phyloP scores from a whole-genome alignment of 2,797 vertebrate species.

The Paramormyrops hopkinsi region DNA sequence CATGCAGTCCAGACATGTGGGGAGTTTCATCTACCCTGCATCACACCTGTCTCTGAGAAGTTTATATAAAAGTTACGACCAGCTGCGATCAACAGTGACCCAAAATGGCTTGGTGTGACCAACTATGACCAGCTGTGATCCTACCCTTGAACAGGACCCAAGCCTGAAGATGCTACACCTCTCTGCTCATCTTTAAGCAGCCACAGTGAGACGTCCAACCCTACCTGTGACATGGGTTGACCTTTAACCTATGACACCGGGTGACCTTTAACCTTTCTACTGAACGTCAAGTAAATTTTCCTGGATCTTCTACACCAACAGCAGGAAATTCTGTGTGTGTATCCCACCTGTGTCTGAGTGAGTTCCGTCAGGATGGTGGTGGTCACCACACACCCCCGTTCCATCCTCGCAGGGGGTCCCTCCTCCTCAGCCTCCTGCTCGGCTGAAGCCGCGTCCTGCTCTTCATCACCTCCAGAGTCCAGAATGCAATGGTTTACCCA shows the following conservation, averaged over 20 bases:
- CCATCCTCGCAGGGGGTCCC: slow-evolving; percentile 48
- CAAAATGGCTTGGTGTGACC: neutral
- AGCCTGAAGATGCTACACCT: neutral
- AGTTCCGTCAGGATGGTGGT: slow-evolving; percentile 68
- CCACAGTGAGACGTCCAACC: neutral
- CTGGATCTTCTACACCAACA: neutral
- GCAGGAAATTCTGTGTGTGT: neutral
- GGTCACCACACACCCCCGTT: slow-evolving; percentile 56
- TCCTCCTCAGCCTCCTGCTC: slow-evolving; percentile 29
- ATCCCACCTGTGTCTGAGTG: slow-evolving; percentile 54
- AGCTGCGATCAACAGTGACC: neutral
- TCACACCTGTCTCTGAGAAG: neutral
- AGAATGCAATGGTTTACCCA: neutral
- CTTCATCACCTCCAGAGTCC: neutral
- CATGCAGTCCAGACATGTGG: neutral
- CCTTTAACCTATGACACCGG: neutral
- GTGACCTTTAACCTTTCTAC: neutral
- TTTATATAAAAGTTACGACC: neutral
- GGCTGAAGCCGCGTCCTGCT: neutral
- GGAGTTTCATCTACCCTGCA: neutral
- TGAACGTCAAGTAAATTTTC: neutral
- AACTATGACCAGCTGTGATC: neutral
- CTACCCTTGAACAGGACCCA: neutral
- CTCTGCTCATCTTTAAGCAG: neutral
- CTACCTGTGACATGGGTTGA: neutral